These are phyloP conservation scores for Cephalophus harveyi DNA, from an alignment of 2,113 vertebrate species.

Conservation along the genomic window DNA sequence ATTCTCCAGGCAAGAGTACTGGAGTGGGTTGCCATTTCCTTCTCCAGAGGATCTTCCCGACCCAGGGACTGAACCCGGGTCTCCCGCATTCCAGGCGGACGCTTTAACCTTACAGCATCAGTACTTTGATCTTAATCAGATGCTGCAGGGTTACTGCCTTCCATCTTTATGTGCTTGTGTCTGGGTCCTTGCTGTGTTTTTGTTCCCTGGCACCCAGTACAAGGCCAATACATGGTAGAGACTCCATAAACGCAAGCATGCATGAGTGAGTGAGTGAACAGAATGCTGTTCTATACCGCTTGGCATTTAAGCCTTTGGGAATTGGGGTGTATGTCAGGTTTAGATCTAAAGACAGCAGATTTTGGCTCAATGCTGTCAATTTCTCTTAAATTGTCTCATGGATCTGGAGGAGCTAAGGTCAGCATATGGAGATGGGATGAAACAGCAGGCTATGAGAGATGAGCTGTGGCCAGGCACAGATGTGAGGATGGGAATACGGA, in stretches of 20 bases:
- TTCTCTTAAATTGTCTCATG: background rate
- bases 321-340: background rate
- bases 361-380: background rate
- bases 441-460: background rate
- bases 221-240: background rate
- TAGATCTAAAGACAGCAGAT: background rate
- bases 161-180: background rate
- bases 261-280: background rate
- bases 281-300: background rate
- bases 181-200: background rate
- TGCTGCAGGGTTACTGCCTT: background rate
- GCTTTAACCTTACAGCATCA: background rate
- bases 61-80: too few relatives aligned
- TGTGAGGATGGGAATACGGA: background rate
- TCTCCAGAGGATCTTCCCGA: too few relatives aligned
- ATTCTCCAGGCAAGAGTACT: too few relatives aligned
- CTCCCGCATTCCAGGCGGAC: too few relatives aligned
- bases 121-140: background rate
- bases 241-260: background rate
- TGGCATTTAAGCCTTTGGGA: background rate
- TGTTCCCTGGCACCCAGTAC: background rate
- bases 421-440: background rate
- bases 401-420: background rate
- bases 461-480: background rate
- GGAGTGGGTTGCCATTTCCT: too few relatives aligned